A percentile compares a stretch with the other conserved stretches of the same genome.
Evolutionary conservation across 2,888 invertebrate species (phyloP).

Genomic region (Teleogryllus oceanicus): DNA sequence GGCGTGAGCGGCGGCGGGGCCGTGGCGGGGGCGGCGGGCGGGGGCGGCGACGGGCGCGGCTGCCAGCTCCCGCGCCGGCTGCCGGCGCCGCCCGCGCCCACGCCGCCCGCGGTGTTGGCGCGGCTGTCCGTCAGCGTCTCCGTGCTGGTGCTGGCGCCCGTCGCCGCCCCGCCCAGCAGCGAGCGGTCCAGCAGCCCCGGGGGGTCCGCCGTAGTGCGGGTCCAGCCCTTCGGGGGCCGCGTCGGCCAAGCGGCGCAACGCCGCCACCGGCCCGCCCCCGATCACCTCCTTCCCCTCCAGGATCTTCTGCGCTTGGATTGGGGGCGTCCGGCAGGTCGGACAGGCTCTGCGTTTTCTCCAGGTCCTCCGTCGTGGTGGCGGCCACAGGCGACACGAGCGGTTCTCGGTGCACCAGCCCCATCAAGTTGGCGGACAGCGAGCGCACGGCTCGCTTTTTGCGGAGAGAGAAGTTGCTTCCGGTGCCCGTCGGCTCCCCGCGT

Average conservation of each 20-base stretch:
- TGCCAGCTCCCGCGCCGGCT: constrained; percentile 36
- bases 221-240: constrained; percentile 44
- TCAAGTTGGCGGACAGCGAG: constrained; percentile 80
- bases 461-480: constrained; percentile 44
- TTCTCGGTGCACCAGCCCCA: constrained; percentile 62
- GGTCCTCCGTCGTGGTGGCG: constrained; percentile 50
- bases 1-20: not conserved
- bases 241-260: constrained; percentile 20
- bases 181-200: not conserved
- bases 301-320: constrained; percentile 49
- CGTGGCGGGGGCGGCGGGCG: not conserved
- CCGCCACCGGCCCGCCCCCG: constrained; percentile 32
- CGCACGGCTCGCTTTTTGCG: constrained; percentile 77
- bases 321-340: constrained; percentile 55
- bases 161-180: not conserved
- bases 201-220: constrained; percentile 36
- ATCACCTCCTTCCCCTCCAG: constrained; percentile 46
- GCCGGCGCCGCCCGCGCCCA: not conserved
- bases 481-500: constrained; percentile 28
- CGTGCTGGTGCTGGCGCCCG: constrained; percentile 41
- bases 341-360: constrained; percentile 62
- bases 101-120: constrained; percentile 37
- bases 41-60: constrained; percentile 42
- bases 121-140: constrained; percentile 47
- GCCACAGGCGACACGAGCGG: constrained; percentile 40